Base-by-base conservation (phyloP, 2,113 vertebrate species). In the Micromys minutus region DNA sequence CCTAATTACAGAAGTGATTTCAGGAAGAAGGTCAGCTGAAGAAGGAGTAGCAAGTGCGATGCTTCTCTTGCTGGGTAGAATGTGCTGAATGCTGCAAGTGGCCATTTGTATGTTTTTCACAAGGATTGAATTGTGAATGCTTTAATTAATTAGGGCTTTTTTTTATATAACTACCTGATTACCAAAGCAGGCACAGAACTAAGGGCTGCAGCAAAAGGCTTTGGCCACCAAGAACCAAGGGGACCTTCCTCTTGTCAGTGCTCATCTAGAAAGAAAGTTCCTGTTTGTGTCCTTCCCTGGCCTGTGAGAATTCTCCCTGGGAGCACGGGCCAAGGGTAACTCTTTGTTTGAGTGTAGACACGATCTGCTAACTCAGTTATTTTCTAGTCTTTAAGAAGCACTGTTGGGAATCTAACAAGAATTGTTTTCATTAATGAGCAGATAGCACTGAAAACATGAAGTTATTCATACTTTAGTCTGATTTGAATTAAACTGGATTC, bases 1-100 rank as follows among this genome's bases (percentile, higher is more conserved):
- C 61, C 95, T 96, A 97, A 97, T 97, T 95, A 97, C 87, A 95
- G 91, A 89, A 95, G 95, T 97, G 39, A 96, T 95, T 75, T 67
- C 86, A 69, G 55, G 65, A 65, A 96, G 93, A 91, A 91, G 92
- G 97, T 96, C 72, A 22, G 45, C 92, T 97, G 93, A 97, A 94
- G 47, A 89, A 19, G 95, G 90, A 83, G 69, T n/a, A 94, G 95
- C 59, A 80, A 90, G 76, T 91, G 71, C 84, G 36, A 34, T 17
- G 86, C 95, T 81, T 71, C 80, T 61, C 94, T 96, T 89, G 76
- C 59, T 90, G 19, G 59, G 76, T 13, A 61, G 69, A 92, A 65
- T 57, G 69, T 76, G n/a, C 19, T 93, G 85, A 77, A 92, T 86
- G 75, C 59, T 89, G 76, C 91, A 39, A 87, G 5, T 88, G 87